Evolutionary conservation across 2,888 invertebrate genomes (phyloP).

Genomic region (Apamea monoglypha): DNA sequence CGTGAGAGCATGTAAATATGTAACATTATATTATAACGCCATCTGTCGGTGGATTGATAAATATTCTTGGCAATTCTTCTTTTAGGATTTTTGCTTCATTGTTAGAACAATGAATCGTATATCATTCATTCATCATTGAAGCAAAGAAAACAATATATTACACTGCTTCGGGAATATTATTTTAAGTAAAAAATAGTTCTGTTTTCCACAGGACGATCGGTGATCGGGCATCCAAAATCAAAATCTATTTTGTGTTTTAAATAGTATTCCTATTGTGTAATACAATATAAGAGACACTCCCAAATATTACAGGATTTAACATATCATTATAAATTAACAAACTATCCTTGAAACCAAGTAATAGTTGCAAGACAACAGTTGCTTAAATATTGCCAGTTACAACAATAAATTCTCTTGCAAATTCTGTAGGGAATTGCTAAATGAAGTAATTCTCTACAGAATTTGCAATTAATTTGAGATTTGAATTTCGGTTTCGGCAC

Average conservation of each 20-base stretch:
- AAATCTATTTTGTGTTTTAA: background rate
- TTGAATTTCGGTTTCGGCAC: too few species aligned
- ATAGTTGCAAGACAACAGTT: constrained; percentile 48
- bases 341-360: constrained; percentile 46
- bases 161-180: background rate
- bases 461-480: too few species aligned
- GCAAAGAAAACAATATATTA: background rate
- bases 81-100: constrained; percentile 4
- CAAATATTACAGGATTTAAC: constrained; percentile 1
- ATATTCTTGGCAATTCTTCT: background rate
- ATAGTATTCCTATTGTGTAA: background rate
- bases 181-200: background rate
- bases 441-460: too few species aligned
- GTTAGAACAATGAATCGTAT: background rate
- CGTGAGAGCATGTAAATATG: constrained; percentile 30
- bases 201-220: background rate
- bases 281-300: constrained; percentile 2
- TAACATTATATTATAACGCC: constrained; percentile 25
- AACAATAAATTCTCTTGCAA: constrained; percentile 27
- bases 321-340: background rate
- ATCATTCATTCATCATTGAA: background rate
- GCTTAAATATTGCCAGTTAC: constrained; percentile 3
- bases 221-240: background rate
- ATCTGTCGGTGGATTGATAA: constrained; percentile 34
- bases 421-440: constrained; percentile 33